A percentile compares a stretch with the other conserved stretches of the same genome.
Conservation (phyloP, 2,888 invertebrate genomes). For the Sinohyriopsis cumingii region DNA sequence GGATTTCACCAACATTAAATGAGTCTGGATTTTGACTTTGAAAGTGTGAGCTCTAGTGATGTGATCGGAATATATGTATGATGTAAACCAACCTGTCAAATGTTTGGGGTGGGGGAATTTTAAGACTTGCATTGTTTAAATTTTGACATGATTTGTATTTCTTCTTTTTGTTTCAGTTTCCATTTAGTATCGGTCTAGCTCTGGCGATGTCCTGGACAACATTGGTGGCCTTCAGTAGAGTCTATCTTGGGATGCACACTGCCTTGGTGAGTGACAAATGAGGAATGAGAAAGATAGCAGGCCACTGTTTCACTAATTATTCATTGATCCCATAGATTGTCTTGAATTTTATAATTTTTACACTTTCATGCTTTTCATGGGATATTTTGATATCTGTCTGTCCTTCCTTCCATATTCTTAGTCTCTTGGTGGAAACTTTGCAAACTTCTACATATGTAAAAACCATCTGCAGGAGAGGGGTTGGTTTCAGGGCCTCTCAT, state of each 20-base stretch:
- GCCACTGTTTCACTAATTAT: neutral
- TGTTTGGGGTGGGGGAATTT: neutral
- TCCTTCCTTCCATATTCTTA: too few species aligned
- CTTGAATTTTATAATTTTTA: neutral
- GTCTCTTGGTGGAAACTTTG: too few species aligned
- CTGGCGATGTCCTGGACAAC: conserved; percentile 78
- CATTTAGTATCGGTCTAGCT: conserved; percentile 71
- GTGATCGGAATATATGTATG: neutral
- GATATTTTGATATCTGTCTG: too few species aligned
- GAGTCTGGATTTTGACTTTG: too few species aligned
- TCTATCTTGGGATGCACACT: conserved; percentile 95
- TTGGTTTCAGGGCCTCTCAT: too few species aligned
- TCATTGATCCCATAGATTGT: neutral
- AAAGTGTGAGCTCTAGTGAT: too few species aligned
- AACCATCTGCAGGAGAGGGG: too few species aligned
- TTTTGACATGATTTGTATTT: neutral
- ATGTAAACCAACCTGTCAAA: neutral
- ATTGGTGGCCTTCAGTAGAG: conserved; percentile 86
- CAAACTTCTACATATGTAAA: too few species aligned
- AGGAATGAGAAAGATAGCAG: conserved; percentile 2
- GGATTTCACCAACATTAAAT: too few species aligned
- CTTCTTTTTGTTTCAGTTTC: conserved; percentile 71
- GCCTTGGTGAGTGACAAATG: conserved; percentile 80
- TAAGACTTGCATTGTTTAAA: too few species aligned
- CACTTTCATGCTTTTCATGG: too few species aligned